phyloP scores from a whole-genome alignment of 2,888 invertebrate species.

The Caenorhabditis auriculariae region DNA sequence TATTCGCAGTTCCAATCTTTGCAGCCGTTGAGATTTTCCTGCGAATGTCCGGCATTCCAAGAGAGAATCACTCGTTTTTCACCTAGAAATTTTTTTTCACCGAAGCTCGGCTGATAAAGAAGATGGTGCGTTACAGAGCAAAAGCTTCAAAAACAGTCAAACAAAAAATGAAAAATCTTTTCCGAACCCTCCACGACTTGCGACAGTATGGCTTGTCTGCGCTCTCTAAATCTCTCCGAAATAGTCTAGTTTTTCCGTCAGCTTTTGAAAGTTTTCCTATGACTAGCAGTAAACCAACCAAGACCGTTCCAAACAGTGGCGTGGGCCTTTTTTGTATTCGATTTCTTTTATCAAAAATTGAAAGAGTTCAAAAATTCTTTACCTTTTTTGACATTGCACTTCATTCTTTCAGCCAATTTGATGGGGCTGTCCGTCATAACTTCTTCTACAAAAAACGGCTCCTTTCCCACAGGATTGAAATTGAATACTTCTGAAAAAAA shows the following conservation, averaged over 20 bases:
- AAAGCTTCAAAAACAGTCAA: too few relatives aligned
- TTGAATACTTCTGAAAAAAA: constrained; percentile 5
- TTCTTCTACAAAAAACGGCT: constrained; percentile 41
- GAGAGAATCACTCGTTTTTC: constrained; percentile 37
- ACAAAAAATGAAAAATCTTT: neutral
- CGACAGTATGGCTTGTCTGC: too few relatives aligned
- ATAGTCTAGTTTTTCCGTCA: too few relatives aligned
- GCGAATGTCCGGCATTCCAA: constrained; percentile 40
- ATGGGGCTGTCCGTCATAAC: constrained; percentile 32
- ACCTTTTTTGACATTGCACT: constrained; percentile 20
- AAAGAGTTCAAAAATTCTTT: neutral
- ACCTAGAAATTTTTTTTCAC: too few relatives aligned
- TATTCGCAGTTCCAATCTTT: constrained; percentile 61
- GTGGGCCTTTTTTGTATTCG: too few relatives aligned
- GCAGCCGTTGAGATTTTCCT: constrained; percentile 52
- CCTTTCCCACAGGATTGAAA: constrained; percentile 31
- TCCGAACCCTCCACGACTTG: too few relatives aligned
- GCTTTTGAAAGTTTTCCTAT: too few relatives aligned
- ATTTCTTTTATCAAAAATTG: neutral
- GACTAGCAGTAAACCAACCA: too few relatives aligned
- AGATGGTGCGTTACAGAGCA: too few relatives aligned
- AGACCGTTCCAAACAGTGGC: too few relatives aligned
- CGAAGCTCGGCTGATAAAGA: too few relatives aligned
- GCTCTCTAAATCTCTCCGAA: too few relatives aligned
- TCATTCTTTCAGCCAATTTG: constrained; percentile 29